These are phyloP conservation scores for Thelaira solivaga DNA, from an alignment of 2,888 invertebrate genomes.

Conservation along the genomic window DNA sequence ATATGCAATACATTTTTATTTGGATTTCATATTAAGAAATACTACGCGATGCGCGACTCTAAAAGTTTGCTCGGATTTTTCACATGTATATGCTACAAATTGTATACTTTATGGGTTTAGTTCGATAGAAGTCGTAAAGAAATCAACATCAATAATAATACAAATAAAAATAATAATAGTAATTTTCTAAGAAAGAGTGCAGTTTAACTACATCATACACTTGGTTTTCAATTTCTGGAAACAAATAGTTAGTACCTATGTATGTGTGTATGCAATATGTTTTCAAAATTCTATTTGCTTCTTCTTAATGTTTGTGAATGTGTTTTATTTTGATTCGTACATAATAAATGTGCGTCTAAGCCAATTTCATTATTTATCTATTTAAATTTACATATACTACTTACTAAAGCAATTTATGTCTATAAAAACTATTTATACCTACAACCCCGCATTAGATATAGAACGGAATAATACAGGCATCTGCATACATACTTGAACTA, in stretches of 20 bases:
- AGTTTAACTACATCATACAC: slow-evolving; percentile 25
- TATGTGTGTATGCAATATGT: background rate
- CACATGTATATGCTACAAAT: slow-evolving; percentile 78
- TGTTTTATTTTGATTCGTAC: slow-evolving; percentile 7
- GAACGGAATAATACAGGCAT: background rate
- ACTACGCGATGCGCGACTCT: slow-evolving; percentile 55
- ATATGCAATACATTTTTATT: slow-evolving; percentile 50
- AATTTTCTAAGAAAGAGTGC: slow-evolving; percentile 39
- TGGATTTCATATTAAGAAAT: slow-evolving; percentile 54
- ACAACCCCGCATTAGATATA: slow-evolving; percentile 6
- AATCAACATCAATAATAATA: slow-evolving; percentile 76
- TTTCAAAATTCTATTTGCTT: background rate
- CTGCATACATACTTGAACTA: background rate
- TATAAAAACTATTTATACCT: slow-evolving; percentile 28
- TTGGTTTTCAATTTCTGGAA: background rate
- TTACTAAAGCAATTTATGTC: slow-evolving; percentile 44
- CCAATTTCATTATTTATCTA: slow-evolving; percentile 18
- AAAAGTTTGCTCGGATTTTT: slow-evolving; percentile 76
- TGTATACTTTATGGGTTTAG: slow-evolving; percentile 79
- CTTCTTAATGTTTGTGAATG: background rate
- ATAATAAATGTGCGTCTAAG: slow-evolving; percentile 25
- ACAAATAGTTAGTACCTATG: background rate
- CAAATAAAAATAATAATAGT: slow-evolving; percentile 35
- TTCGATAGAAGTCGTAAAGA: slow-evolving; percentile 79
- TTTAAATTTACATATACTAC: no score